A percentile compares a stretch with the other conserved stretches of the same genome.
Conservation (phyloP, 2,113 vertebrate genomes). For the Formicarius rufipectus region DNA sequence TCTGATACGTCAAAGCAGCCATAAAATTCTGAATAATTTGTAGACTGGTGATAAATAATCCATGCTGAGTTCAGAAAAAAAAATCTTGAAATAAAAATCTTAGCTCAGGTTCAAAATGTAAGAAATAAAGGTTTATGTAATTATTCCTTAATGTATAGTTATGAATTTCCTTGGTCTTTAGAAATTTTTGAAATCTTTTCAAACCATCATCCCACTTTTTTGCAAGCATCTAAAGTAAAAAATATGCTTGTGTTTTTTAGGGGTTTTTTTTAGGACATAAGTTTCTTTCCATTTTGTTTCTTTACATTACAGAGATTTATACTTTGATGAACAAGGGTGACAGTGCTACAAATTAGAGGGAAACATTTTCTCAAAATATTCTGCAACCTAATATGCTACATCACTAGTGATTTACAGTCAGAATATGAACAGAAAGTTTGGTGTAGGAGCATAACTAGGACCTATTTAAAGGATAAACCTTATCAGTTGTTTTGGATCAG, state of each 20-base stretch:
- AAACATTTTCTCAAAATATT: background rate
- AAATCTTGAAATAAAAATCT: background rate
- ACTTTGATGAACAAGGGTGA: background rate
- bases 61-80: background rate
- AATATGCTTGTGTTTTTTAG: background rate
- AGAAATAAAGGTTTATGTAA: background rate
- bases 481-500: background rate
- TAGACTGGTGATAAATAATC: background rate
- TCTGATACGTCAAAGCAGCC: background rate
- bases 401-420: background rate
- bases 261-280: rapidly evolving
- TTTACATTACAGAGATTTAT: background rate
- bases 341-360: background rate
- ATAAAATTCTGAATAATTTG: background rate
- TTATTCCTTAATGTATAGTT: background rate
- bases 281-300: background rate
- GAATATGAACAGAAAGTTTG: background rate
- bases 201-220: background rate
- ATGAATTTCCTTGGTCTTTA: background rate
- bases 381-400: background rate
- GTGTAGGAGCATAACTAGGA: background rate
- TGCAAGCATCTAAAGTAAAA: background rate
- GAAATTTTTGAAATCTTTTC: background rate
- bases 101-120: background rate
- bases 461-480: background rate